These are phyloP conservation scores for Nemotelus pantherinus DNA, from an alignment of 2,888 invertebrate species.

Conservation along the genomic window DNA sequence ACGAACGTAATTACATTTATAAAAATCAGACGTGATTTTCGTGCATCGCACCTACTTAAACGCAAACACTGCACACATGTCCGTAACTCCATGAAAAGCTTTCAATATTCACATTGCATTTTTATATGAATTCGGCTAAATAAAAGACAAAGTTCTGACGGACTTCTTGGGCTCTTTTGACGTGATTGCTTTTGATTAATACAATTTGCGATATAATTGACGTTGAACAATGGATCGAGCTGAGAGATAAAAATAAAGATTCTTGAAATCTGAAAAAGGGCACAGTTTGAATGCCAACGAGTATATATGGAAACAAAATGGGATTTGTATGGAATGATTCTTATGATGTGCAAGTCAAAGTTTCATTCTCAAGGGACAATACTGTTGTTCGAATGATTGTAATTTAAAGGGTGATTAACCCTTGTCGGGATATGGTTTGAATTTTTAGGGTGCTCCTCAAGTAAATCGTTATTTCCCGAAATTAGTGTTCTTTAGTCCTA, in stretches of 20 bases:
- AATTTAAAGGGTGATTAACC: no score
- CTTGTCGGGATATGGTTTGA: no score
- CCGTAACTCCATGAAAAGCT: no score
- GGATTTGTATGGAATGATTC: neutral
- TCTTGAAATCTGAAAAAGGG: neutral
- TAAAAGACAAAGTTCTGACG: constrained; percentile 24
- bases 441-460: no score
- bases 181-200: constrained; percentile 43
- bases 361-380: neutral
- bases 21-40: neutral
- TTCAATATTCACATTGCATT: constrained; percentile 4
- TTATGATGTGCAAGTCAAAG: neutral
- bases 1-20: constrained; percentile 15
- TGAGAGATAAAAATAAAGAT: neutral
- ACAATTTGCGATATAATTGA: constrained; percentile 42
- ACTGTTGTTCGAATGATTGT: no score
- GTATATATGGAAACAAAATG: neutral
- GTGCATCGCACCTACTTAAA: no score
- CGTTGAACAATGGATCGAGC: constrained; percentile 20
- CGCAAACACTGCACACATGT: no score
- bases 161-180: constrained; percentile 36
- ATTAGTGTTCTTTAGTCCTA: no score
- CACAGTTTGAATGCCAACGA: neutral
- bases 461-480: no score
- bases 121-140: neutral